Percentiles rank a stretch among this genome's conserved stretches.
phyloP scores from a whole-genome alignment of 2,113 vertebrate species.

The Terrapene triunguis region DNA sequence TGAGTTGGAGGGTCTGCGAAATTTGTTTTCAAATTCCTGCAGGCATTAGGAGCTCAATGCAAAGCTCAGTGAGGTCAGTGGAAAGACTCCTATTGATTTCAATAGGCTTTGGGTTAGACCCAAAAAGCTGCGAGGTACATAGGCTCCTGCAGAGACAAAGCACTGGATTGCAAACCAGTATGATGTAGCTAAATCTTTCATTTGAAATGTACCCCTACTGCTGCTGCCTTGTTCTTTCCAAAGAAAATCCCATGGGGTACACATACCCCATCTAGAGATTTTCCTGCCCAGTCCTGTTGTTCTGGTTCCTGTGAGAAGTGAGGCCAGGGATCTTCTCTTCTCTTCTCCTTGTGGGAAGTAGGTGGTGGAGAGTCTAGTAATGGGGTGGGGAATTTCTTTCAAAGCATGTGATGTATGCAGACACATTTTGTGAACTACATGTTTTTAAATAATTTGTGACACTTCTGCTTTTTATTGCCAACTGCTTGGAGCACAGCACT shows the following conservation, averaged over 20 bases:
- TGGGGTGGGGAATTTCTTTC: not conserved
- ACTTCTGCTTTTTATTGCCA: not conserved
- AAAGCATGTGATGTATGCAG: not conserved
- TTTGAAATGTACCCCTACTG: rapidly evolving
- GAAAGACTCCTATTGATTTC: not conserved
- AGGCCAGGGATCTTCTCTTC: not conserved
- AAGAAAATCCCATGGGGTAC: not conserved
- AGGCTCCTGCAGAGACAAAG: not conserved
- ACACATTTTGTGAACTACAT: not conserved
- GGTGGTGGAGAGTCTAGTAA: not conserved
- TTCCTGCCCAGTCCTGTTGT: not conserved
- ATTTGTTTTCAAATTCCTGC: not conserved
- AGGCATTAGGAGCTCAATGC: not conserved
- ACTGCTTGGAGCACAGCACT: not conserved
- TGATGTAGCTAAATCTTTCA: rapidly evolving
- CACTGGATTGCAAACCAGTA: not conserved
- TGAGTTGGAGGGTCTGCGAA: not conserved
- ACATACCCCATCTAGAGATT: rapidly evolving
- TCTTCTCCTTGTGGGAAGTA: not conserved
- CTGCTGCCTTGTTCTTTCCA: not conserved
- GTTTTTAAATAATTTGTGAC: not conserved
- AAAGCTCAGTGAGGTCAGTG: not conserved
- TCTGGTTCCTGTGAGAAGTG: not conserved
- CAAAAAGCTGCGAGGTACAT: not conserved
- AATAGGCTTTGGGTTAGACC: not conserved